A percentile compares a stretch with the other conserved stretches of the same genome.
Conservation (phyloP, 2,113 vertebrate species). For the Zosterops lateralis region DNA sequence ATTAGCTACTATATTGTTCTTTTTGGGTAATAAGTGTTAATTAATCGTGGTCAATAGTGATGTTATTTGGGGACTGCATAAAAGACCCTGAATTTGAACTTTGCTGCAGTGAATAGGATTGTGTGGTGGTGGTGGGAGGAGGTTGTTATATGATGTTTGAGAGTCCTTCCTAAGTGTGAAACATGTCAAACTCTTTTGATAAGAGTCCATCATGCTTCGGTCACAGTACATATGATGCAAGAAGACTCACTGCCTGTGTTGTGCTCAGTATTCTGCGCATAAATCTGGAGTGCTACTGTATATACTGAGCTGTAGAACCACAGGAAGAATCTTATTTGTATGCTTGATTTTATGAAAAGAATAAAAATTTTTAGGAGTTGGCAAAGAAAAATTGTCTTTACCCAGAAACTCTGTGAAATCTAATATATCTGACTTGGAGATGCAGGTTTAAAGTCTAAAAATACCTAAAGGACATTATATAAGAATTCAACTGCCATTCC, state of each 20-base stretch:
- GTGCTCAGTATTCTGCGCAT: neutral
- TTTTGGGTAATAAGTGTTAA: neutral
- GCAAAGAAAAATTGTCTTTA: neutral
- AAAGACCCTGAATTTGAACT: neutral
- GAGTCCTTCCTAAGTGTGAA: neutral
- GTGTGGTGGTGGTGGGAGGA: too few species aligned
- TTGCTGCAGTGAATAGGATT: neutral
- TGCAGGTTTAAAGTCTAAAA: neutral
- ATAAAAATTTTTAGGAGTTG: fast-evolving
- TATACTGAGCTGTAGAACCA: neutral
- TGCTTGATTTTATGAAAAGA: neutral
- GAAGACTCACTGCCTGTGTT: neutral
- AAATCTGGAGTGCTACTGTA: neutral
- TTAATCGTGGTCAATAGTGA: neutral
- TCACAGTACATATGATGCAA: neutral
- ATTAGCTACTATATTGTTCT: neutral
- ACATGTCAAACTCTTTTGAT: neutral
- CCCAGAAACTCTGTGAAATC: neutral
- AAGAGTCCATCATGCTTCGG: neutral
- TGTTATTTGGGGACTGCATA: neutral
- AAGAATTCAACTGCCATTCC: neutral
- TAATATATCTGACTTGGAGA: neutral
- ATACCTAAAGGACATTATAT: neutral
- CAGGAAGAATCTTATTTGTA: neutral
- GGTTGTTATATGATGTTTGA: neutral